Evolutionary conservation across 2,888 invertebrate species (phyloP).

Genomic region (Oscheius sp.): DNA sequence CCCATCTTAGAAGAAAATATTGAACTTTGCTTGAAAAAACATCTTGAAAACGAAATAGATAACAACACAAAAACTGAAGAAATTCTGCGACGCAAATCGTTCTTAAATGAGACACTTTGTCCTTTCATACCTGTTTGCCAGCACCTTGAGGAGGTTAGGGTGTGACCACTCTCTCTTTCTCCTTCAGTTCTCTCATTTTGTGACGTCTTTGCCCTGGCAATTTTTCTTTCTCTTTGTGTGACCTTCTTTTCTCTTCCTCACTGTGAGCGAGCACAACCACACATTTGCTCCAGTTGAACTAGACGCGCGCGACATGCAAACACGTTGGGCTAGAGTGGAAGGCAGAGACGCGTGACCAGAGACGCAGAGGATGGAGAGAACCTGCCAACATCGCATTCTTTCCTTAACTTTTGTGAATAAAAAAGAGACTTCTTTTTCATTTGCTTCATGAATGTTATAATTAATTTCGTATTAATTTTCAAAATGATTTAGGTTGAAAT

Average conservation of each 20-base stretch:
- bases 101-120: conserved; percentile 22
- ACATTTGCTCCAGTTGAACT: conserved; percentile 25
- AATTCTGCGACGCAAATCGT: conserved; percentile 25
- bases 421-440: no score
- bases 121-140: conserved; percentile 8
- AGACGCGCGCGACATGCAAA: conserved; percentile 26
- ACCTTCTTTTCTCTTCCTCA: conserved; percentile 36
- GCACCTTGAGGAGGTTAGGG: no score
- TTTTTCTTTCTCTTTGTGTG: conserved; percentile 37
- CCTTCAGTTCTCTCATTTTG: conserved; percentile 41
- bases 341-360: conserved; percentile 12
- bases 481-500: no score
- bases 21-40: conserved; percentile 32
- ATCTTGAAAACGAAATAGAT: conserved; percentile 32
- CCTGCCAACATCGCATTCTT: conserved; percentile 12
- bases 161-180: conserved; percentile 34
- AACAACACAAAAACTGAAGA: conserved; percentile 28
- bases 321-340: no score
- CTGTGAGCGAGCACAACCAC: conserved; percentile 32
- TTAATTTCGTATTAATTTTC: no score
- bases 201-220: conserved; percentile 36
- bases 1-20: conserved; percentile 35
- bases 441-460: no score
- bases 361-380: conserved; percentile 19
- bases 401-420: conserved; percentile 4